Percentiles rank a stretch among this genome's conserved stretches.
These are phyloP conservation scores for Drosophila nikananu DNA, from an alignment of 1,140 invertebrate genomes.

Conservation along the genomic window DNA sequence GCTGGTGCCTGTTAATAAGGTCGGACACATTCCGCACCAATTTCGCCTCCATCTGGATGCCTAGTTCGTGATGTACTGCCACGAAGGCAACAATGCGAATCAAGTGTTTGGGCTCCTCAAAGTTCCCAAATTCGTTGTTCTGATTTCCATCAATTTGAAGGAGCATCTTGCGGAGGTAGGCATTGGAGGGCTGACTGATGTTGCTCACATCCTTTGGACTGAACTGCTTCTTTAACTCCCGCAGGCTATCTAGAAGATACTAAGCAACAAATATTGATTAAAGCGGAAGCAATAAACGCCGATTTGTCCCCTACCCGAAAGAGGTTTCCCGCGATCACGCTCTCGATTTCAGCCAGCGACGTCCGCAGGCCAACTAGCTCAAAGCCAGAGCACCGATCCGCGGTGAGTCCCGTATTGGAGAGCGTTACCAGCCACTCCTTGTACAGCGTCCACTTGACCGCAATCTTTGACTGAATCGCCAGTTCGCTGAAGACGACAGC, in stretches of 20 bases:
- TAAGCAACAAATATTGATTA: constrained; percentile 6
- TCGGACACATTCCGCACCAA: constrained; percentile 44
- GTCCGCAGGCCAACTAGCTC: constrained; percentile 63
- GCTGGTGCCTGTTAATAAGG: constrained; percentile 35
- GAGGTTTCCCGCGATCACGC: constrained; percentile 88
- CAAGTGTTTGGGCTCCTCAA: constrained; percentile 52
- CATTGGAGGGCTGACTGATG: constrained; percentile 90
- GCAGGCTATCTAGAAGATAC: constrained; percentile 88
- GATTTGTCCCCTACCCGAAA: constrained; percentile 86
- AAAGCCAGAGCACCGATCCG: constrained; percentile 21
- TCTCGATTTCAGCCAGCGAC: constrained; percentile 72
- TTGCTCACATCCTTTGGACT: constrained; percentile 88
- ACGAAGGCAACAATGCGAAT: constrained; percentile 47
- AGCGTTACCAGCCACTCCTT: constrained; percentile 69
- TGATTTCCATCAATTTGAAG: constrained; percentile 37
- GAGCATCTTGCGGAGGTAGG: constrained; percentile 88
- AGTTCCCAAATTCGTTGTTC: constrained; percentile 40
- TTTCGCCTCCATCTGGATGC: constrained; percentile 61
- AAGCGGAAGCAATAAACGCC: neutral
- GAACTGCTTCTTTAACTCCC: constrained; percentile 87
- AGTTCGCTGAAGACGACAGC: constrained; percentile 74
- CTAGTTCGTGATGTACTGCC: constrained; percentile 52
- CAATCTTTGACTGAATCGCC: constrained; percentile 46
- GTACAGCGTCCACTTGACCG: constrained; percentile 66
- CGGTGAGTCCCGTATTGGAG: constrained; percentile 30